Evolutionary conservation across 1,140 invertebrate species (phyloP), one percentile per base, ranked within the genome.

Genomic region (Tetragnatha versicolor): DNA sequence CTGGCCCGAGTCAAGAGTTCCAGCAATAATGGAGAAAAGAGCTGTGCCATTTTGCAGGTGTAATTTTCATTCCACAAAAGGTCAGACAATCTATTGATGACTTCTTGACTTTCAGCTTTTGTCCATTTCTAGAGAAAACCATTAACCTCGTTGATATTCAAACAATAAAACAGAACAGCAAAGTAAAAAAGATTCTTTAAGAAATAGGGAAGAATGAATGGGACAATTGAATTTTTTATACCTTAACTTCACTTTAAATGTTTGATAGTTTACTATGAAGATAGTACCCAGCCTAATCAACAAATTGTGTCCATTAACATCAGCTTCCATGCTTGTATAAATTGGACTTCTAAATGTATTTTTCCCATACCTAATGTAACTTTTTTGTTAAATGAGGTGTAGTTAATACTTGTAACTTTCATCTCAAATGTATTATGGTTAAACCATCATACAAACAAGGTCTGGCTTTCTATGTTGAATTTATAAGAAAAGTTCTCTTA

Each of bases 1-100:
- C 53, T 69, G 12, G 29, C n/a, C 7, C 49, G 22, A 27, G 27
- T 33, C 17, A 79, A 31, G 25, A 79, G 37, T 17, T 79, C 76
- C 2, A 79, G 22, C 20, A 79, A 29, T 4, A 79, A 6, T 25
- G 76, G 76, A 39, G 45, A 53, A 42, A 79, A 79, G 5, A 79
- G 20, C 9, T 58, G 20, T 9, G 76, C 76, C 4, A 69, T 33
- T 35, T 31, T 58, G 7, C 45, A 7, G 6, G 76, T 79, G 37
- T 79, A 69, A 5, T 12, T 12, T 47, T 79, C 76, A n/a, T 58
- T 45, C 25, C 29, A 37, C 31, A 79, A 14, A n/a, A 77, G 0
- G 1, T 39, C 4, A 27, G 73, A 66, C 0, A 77, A 49, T 42
- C 37, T 58, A 35, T 47, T 47, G 14, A 73, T 31, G 12, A 73